Conservation (phyloP, 2,113 vertebrate species). For the Leptodactylus fuscus region DNA sequence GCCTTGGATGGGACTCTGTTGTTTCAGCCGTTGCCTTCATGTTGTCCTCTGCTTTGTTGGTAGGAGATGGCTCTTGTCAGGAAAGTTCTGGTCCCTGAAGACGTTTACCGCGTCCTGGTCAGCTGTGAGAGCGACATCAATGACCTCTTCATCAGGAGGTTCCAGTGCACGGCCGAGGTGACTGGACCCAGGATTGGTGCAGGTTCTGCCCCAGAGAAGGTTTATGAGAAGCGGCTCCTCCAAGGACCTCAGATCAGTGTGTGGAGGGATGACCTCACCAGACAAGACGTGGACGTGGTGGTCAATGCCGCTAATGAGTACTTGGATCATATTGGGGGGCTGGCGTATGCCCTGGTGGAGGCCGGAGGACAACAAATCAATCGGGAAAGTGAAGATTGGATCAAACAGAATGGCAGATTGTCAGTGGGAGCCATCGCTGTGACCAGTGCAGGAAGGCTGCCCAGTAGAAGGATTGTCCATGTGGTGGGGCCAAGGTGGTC, state of each 20-base stretch:
- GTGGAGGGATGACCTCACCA: constrained; percentile 84
- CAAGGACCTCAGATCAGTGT: constrained; percentile 74
- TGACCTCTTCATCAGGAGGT: constrained; percentile 72
- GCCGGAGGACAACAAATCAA: constrained; percentile 78
- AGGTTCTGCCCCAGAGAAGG: not conserved
- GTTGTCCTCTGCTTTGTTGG: not conserved
- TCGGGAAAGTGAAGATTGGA: constrained; percentile 50
- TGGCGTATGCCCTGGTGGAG: constrained; percentile 77
- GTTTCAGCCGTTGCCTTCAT: too few species aligned
- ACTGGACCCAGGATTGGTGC: constrained; percentile 42
- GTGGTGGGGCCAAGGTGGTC: constrained; percentile 79
- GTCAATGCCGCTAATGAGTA: constrained; percentile 86
- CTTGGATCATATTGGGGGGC: constrained; percentile 74
- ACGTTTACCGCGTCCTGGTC: constrained; percentile 66
- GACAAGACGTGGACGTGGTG: constrained; percentile 75
- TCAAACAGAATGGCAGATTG: constrained; percentile 25
- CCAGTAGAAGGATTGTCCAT: constrained; percentile 80
- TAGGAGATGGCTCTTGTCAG: not conserved
- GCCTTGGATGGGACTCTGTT: too few species aligned
- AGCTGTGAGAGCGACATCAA: constrained; percentile 62
- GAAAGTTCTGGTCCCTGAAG: not conserved
- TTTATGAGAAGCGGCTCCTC: constrained; percentile 67
- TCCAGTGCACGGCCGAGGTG: constrained; percentile 70
- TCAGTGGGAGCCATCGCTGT: constrained; percentile 64
- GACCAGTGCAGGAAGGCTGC: constrained; percentile 73